phyloP scores from a whole-genome alignment of 2,113 vertebrate genomes.

The Genyomyrus donnyi region DNA sequence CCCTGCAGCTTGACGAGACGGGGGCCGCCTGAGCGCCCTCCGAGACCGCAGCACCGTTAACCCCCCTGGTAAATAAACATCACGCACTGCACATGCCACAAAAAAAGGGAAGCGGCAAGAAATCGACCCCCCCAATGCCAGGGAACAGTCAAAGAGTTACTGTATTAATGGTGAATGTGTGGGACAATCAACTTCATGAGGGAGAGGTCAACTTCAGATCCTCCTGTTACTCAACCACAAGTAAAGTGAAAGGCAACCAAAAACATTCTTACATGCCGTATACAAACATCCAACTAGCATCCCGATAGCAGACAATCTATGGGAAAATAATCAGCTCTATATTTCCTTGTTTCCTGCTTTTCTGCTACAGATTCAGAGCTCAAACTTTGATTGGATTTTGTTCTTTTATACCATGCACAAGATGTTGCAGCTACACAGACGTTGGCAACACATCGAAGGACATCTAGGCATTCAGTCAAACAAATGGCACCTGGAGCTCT shows the following conservation, averaged over 20 bases:
- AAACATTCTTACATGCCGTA: neutral
- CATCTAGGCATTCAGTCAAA: neutral
- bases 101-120: constrained; percentile 23
- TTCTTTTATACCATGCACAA: neutral
- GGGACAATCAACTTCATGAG: neutral
- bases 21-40: constrained; percentile 6
- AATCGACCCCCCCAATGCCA: neutral
- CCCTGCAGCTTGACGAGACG: constrained; percentile 33
- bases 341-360: neutral
- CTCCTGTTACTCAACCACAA: neutral
- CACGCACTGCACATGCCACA: neutral
- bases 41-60: constrained; percentile 16
- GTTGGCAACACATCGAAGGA: neutral
- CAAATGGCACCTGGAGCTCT: neutral
- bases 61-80: constrained; percentile 1
- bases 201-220: neutral
- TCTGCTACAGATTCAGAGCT: neutral
- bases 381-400: neutral
- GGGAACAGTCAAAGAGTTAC: neutral
- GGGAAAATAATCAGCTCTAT: neutral
- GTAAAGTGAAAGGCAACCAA: neutral
- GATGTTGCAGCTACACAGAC: neutral
- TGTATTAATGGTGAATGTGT: neutral
- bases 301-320: neutral
- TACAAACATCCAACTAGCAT: neutral